phyloP scores from a whole-genome alignment of 92 coral and sea anemone species.

The Nematostella vectensis region DNA sequence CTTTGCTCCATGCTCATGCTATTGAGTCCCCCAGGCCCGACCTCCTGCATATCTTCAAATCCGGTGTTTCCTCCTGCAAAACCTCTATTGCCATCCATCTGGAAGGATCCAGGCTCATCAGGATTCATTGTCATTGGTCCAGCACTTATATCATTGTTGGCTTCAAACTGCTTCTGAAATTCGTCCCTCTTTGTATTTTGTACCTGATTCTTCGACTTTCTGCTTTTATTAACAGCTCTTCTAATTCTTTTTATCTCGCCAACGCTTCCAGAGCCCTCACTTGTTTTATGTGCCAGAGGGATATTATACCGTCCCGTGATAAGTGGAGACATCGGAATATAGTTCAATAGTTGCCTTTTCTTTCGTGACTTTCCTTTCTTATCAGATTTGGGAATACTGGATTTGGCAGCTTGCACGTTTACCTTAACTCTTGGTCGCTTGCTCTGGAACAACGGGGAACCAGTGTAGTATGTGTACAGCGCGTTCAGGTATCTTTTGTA shows the following conservation, averaged over 20 bases:
- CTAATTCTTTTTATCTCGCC: constrained; percentile 2
- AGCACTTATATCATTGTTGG: neutral
- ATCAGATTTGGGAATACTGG: constrained; percentile 59
- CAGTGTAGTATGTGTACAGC: constrained; percentile 38
- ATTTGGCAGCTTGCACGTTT: constrained; percentile 86
- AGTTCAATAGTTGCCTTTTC: constrained; percentile 48
- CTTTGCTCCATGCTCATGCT: constrained; percentile 7
- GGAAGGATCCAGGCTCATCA: constrained; percentile 1
- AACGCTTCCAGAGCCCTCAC: neutral
- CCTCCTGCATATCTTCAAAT: constrained; percentile 14
- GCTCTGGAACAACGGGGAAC: constrained; percentile 35
- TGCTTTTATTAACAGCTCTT: neutral
- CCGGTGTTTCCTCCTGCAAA: constrained; percentile 6
- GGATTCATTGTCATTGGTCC: constrained; percentile 13
- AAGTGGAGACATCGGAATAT: constrained; percentile 39
- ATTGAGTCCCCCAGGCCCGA: constrained; percentile 27
- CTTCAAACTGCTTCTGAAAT: constrained; percentile 8
- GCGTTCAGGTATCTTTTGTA: constrained; percentile 15
- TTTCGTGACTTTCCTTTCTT: constrained; percentile 21
- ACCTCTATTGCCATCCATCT: neutral
- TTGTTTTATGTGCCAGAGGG: neutral
- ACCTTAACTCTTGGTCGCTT: constrained; percentile 73
- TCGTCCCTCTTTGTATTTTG: constrained; percentile 23
- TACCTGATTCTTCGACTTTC: neutral
- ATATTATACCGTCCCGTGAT: constrained; percentile 27